Evolutionary conservation across 2,888 invertebrate species (phyloP).

Genomic region (Pseudococcus viburni): DNA sequence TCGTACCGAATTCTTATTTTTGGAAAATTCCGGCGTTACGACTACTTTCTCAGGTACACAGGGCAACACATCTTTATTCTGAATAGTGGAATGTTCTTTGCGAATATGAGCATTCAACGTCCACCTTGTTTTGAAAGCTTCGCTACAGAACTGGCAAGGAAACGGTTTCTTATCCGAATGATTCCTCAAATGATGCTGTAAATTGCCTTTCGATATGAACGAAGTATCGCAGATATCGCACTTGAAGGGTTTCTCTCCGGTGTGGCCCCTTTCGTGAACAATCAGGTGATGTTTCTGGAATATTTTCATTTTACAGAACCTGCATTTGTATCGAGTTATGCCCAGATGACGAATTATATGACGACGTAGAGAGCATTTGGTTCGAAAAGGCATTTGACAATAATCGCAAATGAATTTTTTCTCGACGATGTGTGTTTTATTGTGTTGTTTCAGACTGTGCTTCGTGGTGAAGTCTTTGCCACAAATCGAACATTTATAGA

Average conservation of each 20-base stretch:
- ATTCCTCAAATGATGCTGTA: slow-evolving; percentile 47
- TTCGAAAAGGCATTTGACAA: slow-evolving; percentile 23
- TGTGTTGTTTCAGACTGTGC: not conserved
- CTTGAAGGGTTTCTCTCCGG: slow-evolving; percentile 52
- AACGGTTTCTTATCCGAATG: slow-evolving; percentile 46
- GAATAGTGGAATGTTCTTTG: not conserved
- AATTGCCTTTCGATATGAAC: slow-evolving; percentile 52
- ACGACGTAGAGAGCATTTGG: slow-evolving; percentile 51
- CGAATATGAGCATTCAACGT: slow-evolving; percentile 54
- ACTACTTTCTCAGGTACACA: slow-evolving; percentile 1
- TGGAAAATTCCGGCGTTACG: not conserved
- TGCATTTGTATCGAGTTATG: slow-evolving; percentile 50
- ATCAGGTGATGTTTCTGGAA: slow-evolving; percentile 51
- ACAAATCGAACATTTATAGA: slow-evolving; percentile 29
- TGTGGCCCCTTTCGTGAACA: slow-evolving; percentile 51
- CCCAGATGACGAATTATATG: slow-evolving; percentile 55
- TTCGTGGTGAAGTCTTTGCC: not conserved
- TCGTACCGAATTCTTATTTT: not conserved
- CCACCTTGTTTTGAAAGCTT: slow-evolving; percentile 50
- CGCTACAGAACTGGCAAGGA: slow-evolving; percentile 12
- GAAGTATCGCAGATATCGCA: slow-evolving; percentile 55
- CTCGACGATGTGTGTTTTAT: not conserved
- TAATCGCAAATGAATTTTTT: slow-evolving; percentile 50
- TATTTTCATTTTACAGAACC: slow-evolving; percentile 60
- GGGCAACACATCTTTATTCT: not conserved